These are phyloP conservation scores for Taenaris catops DNA, from an alignment of 2,888 invertebrate genomes.

Conservation along the genomic window DNA sequence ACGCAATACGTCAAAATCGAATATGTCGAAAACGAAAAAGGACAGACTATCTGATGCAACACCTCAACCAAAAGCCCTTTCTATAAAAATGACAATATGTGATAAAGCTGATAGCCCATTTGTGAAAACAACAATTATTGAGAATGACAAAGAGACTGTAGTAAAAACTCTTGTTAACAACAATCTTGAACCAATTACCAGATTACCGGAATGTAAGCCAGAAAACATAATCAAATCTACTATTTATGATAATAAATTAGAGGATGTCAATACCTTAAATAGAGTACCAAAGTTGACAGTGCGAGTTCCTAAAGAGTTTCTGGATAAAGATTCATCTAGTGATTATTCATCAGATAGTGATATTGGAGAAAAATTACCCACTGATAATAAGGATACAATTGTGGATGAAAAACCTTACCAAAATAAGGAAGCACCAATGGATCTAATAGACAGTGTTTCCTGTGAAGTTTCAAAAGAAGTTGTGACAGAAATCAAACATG, in stretches of 20 bases:
- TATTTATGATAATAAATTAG: conserved; percentile 70
- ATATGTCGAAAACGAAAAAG: conserved; percentile 64
- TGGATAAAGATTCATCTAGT: conserved; percentile 73
- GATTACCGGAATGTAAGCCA: conserved; percentile 47
- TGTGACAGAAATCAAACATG: conserved; percentile 22
- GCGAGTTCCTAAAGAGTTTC: conserved; percentile 81
- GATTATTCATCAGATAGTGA: conserved; percentile 80
- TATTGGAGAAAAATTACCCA: conserved; percentile 80
- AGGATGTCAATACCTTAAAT: conserved; percentile 64
- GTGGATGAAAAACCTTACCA: conserved; percentile 32
- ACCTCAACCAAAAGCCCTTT: conserved; percentile 45
- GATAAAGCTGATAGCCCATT: conserved; percentile 71
- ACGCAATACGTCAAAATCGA: no score
- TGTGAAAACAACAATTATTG: conserved; percentile 67
- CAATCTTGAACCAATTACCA: conserved; percentile 43
- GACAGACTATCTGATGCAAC: conserved; percentile 33
- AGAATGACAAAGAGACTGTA: conserved; percentile 58
- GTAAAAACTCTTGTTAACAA: conserved; percentile 59
- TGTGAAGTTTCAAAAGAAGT: conserved; percentile 16
- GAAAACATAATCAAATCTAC: conserved; percentile 64
- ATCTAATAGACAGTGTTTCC: conserved; percentile 23
- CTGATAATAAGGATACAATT: conserved; percentile 69
- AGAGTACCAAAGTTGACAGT: conserved; percentile 85
- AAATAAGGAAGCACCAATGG: conserved; percentile 25
- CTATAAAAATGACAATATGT: conserved; percentile 74